Base-by-base conservation (phyloP, 2,888 invertebrate species). In the Plagodis dolabraria region DNA sequence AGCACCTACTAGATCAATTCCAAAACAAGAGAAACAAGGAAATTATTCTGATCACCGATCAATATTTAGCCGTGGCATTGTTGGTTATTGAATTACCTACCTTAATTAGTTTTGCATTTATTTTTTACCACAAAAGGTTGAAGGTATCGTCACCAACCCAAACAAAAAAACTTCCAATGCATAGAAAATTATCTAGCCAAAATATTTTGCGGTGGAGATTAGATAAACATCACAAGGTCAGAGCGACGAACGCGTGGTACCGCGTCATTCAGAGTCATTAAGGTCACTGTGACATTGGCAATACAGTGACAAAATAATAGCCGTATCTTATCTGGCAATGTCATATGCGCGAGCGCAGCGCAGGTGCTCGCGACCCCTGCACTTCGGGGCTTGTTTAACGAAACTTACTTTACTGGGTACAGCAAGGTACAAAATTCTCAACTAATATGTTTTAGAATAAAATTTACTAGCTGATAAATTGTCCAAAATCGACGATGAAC, bases 281-380 rank as follows among this genome's bases (percentile, higher is more conserved):
- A 91, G 92, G 92, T 92, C 89, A 91, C 86, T 90, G 87, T 92
- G 92, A 92, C 92, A 91, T 92, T 92, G 92, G 87, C 78, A 88
- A 89, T 87, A 89, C 85, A 77, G 80, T 87, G 87, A 87, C 92
- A 89, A 90, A 91, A 92, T 91, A 91, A 91, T 89, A 89, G 85
- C 85, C 82, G 80, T 89, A 90, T 91, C 90, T 92, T 92, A 92
- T 92, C 92, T 87, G 79, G 76, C 90, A 91, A 90, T 87, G 92
- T 92, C 89, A 89, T 77, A 68, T 80, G 80, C 89, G 89, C 89
- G 82, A 80, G 87, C 87, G 89, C 92, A 80, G 87, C 87, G 89
- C 92, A 90, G 90, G 91, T 91, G 87, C 78, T 71, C 67, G 76
- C 82, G 89, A 89, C 88, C 89, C 85, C 80, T 85, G 80, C 80